Evolutionary conservation across 1,140 invertebrate species (phyloP).

Genomic region (Calephelis nemesis): DNA sequence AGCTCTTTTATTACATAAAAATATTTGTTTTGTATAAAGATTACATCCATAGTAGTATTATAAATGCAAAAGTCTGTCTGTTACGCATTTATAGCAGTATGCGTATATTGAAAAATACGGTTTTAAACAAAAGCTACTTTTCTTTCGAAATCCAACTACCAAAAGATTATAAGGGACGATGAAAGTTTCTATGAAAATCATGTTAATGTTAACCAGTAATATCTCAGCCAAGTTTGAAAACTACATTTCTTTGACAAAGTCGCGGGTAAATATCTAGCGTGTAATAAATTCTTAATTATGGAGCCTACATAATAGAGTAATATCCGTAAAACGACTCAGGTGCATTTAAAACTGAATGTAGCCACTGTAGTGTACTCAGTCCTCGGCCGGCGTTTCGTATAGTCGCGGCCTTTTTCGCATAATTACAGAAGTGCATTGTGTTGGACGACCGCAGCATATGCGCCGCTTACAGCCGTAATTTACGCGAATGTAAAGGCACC

Average conservation of each 20-base stretch:
- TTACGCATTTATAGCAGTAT: too few relatives aligned
- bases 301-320: background rate
- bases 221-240: background rate
- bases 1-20: too few relatives aligned
- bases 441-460: constrained; percentile 48
- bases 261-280: background rate
- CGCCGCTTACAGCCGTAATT: constrained; percentile 56
- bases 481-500: constrained; percentile 51
- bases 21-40: too few relatives aligned
- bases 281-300: background rate
- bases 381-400: constrained; percentile 39
- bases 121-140: too few relatives aligned
- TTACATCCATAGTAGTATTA: too few relatives aligned
- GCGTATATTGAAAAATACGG: too few relatives aligned
- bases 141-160: too few relatives aligned
- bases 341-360: constrained; percentile 12
- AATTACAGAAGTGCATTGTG: constrained; percentile 71
- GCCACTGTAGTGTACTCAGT: constrained; percentile 22
- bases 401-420: constrained; percentile 55
- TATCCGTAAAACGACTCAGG: background rate
- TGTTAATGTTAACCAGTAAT: background rate
- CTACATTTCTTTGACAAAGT: background rate
- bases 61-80: too few relatives aligned
- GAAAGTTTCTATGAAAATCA: background rate
- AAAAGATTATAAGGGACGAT: too few relatives aligned